Percentiles rank a stretch among this genome's conserved stretches.
Conservation (phyloP, 2,888 invertebrate genomes). For the Ichneumon xanthorius region DNA sequence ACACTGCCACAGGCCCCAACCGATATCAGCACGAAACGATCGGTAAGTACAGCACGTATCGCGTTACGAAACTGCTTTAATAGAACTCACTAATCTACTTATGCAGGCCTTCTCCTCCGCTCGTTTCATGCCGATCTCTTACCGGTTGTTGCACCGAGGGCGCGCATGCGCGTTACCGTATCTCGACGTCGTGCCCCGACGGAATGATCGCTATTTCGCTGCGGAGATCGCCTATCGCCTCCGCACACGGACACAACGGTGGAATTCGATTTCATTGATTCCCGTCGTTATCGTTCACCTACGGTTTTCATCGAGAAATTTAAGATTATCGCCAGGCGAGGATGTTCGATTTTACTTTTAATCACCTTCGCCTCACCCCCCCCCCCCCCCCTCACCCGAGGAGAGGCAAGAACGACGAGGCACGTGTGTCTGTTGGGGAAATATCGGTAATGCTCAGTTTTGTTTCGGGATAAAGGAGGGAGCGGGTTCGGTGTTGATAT, state of each 20-base stretch:
- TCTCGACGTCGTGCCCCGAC: constrained; percentile 52
- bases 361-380: background rate
- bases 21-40: constrained; percentile 70
- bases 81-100: constrained; percentile 70
- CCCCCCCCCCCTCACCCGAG: too few relatives aligned
- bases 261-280: constrained; percentile 62
- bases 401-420: background rate
- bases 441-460: constrained; percentile 41
- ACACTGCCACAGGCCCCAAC: constrained; percentile 29
- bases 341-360: constrained; percentile 35
- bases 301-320: constrained; percentile 26
- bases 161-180: constrained; percentile 47
- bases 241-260: background rate
- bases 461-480: constrained; percentile 30
- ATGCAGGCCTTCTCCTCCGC: constrained; percentile 52
- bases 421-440: background rate
- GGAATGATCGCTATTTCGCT: constrained; percentile 65
- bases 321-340: background rate
- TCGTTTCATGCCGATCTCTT: constrained; percentile 33
- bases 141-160: constrained; percentile 6
- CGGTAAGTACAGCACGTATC: constrained; percentile 70
- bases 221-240: constrained; percentile 54
- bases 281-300: constrained; percentile 37
- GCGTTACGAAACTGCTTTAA: constrained; percentile 71
- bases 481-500: constrained; percentile 27